phyloP scores from a whole-genome alignment of 1,140 invertebrate species.

The Cyclargus thomasi region DNA sequence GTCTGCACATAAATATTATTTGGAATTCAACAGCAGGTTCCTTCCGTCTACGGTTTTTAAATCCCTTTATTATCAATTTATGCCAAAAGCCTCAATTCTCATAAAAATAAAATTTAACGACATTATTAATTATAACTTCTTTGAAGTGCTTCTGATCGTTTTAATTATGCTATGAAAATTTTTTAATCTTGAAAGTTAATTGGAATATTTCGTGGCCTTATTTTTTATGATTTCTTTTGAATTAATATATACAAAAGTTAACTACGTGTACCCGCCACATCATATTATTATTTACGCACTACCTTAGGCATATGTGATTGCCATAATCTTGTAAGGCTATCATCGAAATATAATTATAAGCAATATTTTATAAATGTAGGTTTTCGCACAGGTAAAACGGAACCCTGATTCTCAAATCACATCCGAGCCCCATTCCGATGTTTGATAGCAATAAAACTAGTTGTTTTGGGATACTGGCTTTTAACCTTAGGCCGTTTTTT shows the following conservation, averaged over 20 bases:
- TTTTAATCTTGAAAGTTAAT: too few species aligned
- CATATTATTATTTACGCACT: too few species aligned
- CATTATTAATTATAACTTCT: not conserved
- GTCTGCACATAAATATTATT: not conserved
- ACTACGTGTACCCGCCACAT: too few species aligned
- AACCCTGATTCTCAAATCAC: not conserved
- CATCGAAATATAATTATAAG: not conserved
- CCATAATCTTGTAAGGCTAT: not conserved
- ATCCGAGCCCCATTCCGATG: conserved; percentile 1
- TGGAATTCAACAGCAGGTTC: not conserved
- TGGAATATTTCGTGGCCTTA: too few species aligned
- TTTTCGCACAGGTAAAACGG: not conserved
- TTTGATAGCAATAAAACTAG: conserved; percentile 17
- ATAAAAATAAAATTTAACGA: conserved; percentile 1
- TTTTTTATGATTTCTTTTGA: too few species aligned
- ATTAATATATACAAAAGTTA: too few species aligned
- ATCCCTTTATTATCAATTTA: not conserved
- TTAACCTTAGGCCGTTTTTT: conserved; percentile 17
- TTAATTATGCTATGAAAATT: not conserved
- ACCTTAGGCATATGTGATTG: too few species aligned
- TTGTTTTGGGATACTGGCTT: conserved; percentile 16
- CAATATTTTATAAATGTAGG: not conserved
- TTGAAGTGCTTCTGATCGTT: not conserved
- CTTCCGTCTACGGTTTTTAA: not conserved
- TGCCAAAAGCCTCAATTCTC: not conserved